Conservation (phyloP, 2,797 vertebrate genomes). For the Parambassis ranga region DNA sequence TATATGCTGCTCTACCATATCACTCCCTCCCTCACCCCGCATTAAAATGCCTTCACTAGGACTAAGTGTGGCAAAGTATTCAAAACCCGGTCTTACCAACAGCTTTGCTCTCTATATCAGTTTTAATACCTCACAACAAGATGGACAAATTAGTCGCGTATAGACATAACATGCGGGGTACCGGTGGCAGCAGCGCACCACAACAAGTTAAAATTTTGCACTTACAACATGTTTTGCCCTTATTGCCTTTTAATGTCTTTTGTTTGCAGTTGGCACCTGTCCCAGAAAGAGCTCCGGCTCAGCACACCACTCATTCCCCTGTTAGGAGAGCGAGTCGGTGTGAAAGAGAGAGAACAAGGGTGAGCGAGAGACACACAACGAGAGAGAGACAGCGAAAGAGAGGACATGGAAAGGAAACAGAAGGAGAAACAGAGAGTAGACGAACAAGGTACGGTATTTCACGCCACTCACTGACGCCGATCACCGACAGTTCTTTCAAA, state of each 20-base stretch:
- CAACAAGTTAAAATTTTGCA: constrained; percentile 49
- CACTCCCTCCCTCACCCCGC: constrained; percentile 41
- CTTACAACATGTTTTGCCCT: constrained; percentile 64
- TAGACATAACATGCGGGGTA: background rate
- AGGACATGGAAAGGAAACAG: constrained; percentile 55
- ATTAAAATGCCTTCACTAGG: constrained; percentile 81
- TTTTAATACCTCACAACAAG: constrained; percentile 40
- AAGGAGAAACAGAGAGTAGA: constrained; percentile 52
- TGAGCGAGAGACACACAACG: constrained; percentile 51
- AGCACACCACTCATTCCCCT: constrained; percentile 64
- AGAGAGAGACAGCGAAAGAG: constrained; percentile 51
- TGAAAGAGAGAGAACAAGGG: constrained; percentile 60
- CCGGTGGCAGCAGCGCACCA: constrained; percentile 24
- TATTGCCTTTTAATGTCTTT: constrained; percentile 85
- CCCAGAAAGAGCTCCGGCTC: constrained; percentile 85
- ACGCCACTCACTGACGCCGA: constrained; percentile 29
- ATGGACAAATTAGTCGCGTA: constrained; percentile 12
- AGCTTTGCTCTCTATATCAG: constrained; percentile 2
- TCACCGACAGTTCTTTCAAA: constrained; percentile 38
- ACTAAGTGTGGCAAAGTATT: constrained; percentile 63
- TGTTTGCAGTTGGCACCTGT: constrained; percentile 92
- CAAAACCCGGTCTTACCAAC: constrained; percentile 32
- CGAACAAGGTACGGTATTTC: constrained; percentile 57
- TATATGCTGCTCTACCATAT: constrained; percentile 63
- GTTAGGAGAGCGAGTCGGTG: constrained; percentile 59